These are phyloP conservation scores for Blastobasis lacticolella DNA, from an alignment of 2,888 invertebrate genomes.

Conservation along the genomic window DNA sequence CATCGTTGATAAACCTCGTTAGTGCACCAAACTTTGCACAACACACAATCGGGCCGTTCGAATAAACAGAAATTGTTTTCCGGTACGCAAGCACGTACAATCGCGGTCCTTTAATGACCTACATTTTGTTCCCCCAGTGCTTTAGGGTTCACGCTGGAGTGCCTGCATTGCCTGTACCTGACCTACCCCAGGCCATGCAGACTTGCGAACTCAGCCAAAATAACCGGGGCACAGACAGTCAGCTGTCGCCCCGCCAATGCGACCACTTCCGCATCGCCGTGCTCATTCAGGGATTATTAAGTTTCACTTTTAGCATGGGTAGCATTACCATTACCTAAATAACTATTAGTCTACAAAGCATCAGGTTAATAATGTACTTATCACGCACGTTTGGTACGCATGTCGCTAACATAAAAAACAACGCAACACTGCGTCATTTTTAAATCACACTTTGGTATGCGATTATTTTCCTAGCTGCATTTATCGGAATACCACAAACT, in stretches of 20 bases:
- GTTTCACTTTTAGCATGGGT: no score
- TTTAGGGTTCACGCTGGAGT: slow-evolving; percentile 60
- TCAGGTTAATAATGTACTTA: no score
- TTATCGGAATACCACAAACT: no score
- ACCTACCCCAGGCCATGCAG: slow-evolving; percentile 57
- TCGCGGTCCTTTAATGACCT: slow-evolving; percentile 56
- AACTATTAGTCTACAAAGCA: no score
- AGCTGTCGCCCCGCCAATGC: slow-evolving; percentile 30
- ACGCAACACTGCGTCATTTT: no score
- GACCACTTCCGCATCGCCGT: slow-evolving; percentile 40
- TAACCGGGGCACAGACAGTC: slow-evolving; percentile 47
- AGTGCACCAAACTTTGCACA: slow-evolving; percentile 25
- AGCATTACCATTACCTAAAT: no score
- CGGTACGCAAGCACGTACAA: slow-evolving; percentile 35
- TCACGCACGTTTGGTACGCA: no score
- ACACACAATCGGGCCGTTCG: slow-evolving; percentile 22
- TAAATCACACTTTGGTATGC: no score
- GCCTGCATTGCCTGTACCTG: slow-evolving; percentile 44
- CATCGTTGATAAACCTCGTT: slow-evolving; percentile 36
- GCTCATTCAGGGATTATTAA: neutral
- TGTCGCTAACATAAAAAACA: no score
- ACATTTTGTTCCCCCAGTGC: slow-evolving; percentile 57
- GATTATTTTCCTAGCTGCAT: no score
- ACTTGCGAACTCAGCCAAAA: slow-evolving; percentile 52
- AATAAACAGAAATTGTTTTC: slow-evolving; percentile 34